Percentiles rank a stretch among this genome's conserved stretches.
Evolutionary conservation across 2,888 invertebrate genomes (phyloP).

Genomic region (Molorchus minor): DNA sequence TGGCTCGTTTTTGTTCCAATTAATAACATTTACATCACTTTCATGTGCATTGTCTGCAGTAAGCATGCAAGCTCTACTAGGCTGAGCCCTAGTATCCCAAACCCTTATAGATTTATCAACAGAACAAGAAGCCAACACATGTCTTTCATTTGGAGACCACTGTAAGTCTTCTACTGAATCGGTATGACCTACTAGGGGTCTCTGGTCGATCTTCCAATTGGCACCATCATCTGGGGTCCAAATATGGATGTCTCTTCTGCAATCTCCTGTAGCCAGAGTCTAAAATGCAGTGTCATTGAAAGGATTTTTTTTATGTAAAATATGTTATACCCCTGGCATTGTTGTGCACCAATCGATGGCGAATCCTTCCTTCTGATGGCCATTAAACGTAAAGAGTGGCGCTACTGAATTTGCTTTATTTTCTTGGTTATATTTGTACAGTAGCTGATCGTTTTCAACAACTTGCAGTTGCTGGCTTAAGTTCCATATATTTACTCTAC

Average conservation of each 20-base stretch:
- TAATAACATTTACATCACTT: constrained; percentile 95
- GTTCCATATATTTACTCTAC: constrained; percentile 93
- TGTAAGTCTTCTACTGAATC: constrained; percentile 97
- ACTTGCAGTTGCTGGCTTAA: constrained; percentile 82
- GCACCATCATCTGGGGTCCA: constrained; percentile 85
- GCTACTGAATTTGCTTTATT: constrained; percentile 65
- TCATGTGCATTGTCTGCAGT: constrained; percentile 86
- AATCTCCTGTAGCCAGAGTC: constrained; percentile 94
- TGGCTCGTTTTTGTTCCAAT: constrained; percentile 93
- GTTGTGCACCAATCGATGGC: constrained; percentile 92
- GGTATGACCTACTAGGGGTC: constrained; percentile 87
- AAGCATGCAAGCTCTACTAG: constrained; percentile 91
- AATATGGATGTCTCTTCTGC: constrained; percentile 90
- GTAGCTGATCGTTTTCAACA: constrained; percentile 74
- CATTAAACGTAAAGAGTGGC: constrained; percentile 87
- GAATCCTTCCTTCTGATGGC: constrained; percentile 94
- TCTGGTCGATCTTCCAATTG: constrained; percentile 88
- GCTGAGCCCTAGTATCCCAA: constrained; percentile 92
- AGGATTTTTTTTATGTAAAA: background rate
- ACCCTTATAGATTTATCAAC: constrained; percentile 91
- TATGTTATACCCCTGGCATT: constrained; percentile 71
- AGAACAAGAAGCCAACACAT: constrained; percentile 89
- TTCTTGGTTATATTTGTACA: constrained; percentile 72
- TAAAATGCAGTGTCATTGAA: constrained; percentile 55
- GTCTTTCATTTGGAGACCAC: constrained; percentile 96